Conservation (phyloP, 2,113 vertebrate species). For the Calyptommatus sinebrachiatus region DNA sequence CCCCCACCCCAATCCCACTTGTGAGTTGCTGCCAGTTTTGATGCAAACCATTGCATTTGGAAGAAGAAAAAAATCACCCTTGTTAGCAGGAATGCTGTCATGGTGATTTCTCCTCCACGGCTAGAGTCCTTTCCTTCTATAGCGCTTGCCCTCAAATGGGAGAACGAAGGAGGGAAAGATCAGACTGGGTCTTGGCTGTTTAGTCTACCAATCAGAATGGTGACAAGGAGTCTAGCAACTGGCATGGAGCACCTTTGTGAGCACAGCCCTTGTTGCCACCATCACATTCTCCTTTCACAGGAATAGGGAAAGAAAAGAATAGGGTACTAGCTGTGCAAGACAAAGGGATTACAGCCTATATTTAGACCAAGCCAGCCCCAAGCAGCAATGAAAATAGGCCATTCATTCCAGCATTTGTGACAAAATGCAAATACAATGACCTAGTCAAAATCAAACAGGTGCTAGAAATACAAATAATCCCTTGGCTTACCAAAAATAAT, state of each 20-base stretch:
- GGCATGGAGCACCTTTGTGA: slow-evolving; percentile 48
- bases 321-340: neutral
- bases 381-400: neutral
- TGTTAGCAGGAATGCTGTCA: slow-evolving; percentile 55
- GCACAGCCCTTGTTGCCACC: neutral
- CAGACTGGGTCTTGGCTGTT: slow-evolving; percentile 78
- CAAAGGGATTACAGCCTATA: neutral
- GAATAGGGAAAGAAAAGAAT: neutral
- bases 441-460: neutral
- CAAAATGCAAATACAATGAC: neutral
- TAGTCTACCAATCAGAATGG: slow-evolving; percentile 93
- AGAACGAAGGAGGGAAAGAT: slow-evolving; percentile 49
- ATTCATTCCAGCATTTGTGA: neutral
- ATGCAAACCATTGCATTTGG: slow-evolving; percentile 72
- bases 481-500: no score
- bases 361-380: neutral
- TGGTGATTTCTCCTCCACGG: slow-evolving; percentile 61
- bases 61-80: slow-evolving; percentile 1
- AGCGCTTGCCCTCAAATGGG: slow-evolving; percentile 57
- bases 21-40: slow-evolving; percentile 75
- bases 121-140: slow-evolving; percentile 51
- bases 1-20: slow-evolving; percentile 57
- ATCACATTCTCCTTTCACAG: neutral
- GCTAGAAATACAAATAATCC: no score
- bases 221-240: slow-evolving; percentile 85